Conservation (phyloP, 2,888 invertebrate species). For the Branchellion lobata region DNA sequence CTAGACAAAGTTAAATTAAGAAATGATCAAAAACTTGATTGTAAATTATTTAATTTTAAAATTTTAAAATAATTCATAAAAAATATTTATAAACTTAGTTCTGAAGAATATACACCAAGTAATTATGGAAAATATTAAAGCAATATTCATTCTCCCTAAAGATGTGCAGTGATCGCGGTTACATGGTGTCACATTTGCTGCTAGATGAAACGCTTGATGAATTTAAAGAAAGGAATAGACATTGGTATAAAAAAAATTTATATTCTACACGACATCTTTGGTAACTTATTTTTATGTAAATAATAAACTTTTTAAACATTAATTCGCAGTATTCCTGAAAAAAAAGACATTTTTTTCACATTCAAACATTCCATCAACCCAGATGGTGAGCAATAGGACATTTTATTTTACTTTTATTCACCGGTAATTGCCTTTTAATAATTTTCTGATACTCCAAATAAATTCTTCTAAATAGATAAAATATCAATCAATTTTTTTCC, state of each 20-base stretch:
- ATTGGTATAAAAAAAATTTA: slow-evolving; percentile 4
- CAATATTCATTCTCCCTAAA: too few species aligned
- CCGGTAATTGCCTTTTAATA: not conserved
- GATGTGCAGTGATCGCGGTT: slow-evolving; percentile 44
- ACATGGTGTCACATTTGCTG: slow-evolving; percentile 32
- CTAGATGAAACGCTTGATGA: slow-evolving; percentile 33
- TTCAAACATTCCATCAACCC: slow-evolving; percentile 1
- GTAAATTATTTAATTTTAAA: too few species aligned
- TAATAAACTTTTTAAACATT: not conserved
- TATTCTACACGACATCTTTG: not conserved
- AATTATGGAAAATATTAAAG: too few species aligned
- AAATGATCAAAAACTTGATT: too few species aligned
- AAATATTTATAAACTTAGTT: too few species aligned
- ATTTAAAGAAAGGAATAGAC: slow-evolving; percentile 16
- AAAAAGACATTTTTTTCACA: not conserved
- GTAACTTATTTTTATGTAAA: not conserved
- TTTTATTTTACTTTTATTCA: too few species aligned
- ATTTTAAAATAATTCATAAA: too few species aligned
- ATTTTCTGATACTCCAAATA: not conserved
- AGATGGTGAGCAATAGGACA: too few species aligned
- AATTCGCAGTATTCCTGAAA: not conserved
- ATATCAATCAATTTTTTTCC: too few species aligned
- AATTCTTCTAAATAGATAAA: not conserved
- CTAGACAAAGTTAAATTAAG: too few species aligned
- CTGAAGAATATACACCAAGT: too few species aligned